Evolutionary conservation across 2,113 vertebrate genomes (phyloP), one percentile per base, ranked within the genome.

Genomic region (Columbina picui): DNA sequence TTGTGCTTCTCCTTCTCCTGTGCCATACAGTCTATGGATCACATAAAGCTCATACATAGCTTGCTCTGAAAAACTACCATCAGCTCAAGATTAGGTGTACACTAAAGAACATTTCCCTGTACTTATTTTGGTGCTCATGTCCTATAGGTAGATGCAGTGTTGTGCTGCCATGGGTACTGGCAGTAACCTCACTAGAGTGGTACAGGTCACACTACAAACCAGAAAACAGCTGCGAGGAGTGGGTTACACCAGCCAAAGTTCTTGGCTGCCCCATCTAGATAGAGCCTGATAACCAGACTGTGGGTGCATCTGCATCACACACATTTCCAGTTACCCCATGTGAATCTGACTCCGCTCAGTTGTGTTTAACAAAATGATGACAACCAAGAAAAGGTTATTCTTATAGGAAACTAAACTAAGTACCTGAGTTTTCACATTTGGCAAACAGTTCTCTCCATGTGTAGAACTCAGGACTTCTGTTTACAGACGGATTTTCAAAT

Each of bases 401-500:
- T 65, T 50, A 53, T 1, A 29, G 38, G 6, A 57, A 43, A 52
- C 13, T 3, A 27, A 68, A 26, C 41, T 7, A 7, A 67, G 23
- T 13, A 30, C 23, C 36, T 80, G 25, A 12, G 67, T 56, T 94
- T 55, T 60, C 39, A 15, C 10, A 0, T 17, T 53, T 65, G 75
- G 45, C 38, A 92, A 47, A 32, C 5, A 7, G 47, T 41, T 83
- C 38, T 64, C 64, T 74, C 49, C 5, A 3, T 1, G 23, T 38
- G 38, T 63, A 78, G 56, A 76, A 70, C 59, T 88, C 19, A 1
- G 32, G 41, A 71, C 67, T 95, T 71, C 7, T 84, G 38, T 47
- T 91, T 67, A 78, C 29, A 14, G 4, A 94, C 50, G 92, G 94
- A 86, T 97, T 97, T 95, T 94, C 94, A 97, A 97, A 94, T 90